Conservation (phyloP, 2,888 invertebrate genomes). For the Drosophila anomelani region DNA sequence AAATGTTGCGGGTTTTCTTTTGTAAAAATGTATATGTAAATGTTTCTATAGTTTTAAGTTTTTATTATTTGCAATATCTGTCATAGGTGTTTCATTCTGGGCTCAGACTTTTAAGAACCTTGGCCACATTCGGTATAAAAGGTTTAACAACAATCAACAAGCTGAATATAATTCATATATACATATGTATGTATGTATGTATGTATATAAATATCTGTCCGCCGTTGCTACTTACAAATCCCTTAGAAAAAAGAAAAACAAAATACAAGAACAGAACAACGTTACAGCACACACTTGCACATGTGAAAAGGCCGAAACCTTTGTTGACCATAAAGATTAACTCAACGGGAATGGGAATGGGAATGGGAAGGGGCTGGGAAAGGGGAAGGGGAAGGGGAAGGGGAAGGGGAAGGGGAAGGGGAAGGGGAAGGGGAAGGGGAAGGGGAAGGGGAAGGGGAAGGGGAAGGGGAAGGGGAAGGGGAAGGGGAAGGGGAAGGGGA, state of each 20-base stretch:
- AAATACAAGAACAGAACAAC: slow-evolving; percentile 7
- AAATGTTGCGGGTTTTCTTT: too few relatives aligned
- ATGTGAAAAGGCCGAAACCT: slow-evolving; percentile 34
- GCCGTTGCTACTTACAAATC: background rate
- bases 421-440: too few relatives aligned
- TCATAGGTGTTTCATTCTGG: too few relatives aligned
- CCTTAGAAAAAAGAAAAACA: slow-evolving; percentile 10
- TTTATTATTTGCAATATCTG: too few relatives aligned
- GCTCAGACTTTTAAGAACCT: background rate
- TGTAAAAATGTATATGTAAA: too few relatives aligned
- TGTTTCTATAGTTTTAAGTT: too few relatives aligned
- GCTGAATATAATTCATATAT: background rate
- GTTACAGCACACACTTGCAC: slow-evolving; percentile 29
- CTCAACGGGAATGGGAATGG: slow-evolving; percentile 44
- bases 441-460: too few relatives aligned
- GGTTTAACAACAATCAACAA: background rate
- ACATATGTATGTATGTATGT: background rate
- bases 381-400: slow-evolving; percentile 26
- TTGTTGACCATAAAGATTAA: slow-evolving; percentile 76
- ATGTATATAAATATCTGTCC: background rate
- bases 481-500: slow-evolving; percentile 26
- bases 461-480: too few relatives aligned
- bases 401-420: slow-evolving; percentile 38
- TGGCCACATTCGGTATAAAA: background rate
- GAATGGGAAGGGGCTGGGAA: too few relatives aligned